These are phyloP conservation scores for Phymorhynchus buccinoides DNA, from an alignment of 1,140 invertebrate species.

Conservation along the genomic window DNA sequence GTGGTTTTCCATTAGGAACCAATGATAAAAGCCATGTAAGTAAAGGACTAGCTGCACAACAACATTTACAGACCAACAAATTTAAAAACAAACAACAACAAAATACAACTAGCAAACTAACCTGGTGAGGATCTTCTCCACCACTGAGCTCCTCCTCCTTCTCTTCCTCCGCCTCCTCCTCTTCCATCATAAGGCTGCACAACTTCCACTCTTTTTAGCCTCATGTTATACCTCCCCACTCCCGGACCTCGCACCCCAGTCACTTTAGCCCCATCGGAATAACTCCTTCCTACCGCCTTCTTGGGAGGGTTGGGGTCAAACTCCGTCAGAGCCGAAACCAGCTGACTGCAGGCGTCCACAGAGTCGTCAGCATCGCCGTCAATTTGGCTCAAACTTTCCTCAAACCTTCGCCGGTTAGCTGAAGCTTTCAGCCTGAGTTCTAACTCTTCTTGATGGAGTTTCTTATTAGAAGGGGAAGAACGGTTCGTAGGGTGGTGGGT, in stretches of 20 bases:
- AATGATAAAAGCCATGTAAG: no score
- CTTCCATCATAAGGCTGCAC: no score
- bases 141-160: neutral
- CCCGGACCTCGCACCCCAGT: neutral
- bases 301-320: neutral
- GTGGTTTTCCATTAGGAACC: no score
- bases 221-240: neutral
- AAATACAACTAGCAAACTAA: no score
- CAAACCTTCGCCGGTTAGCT: conserved; percentile 13
- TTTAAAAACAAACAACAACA: no score
- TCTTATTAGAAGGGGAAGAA: no score
- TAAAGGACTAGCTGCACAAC: no score
- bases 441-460: neutral
- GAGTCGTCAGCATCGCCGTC: conserved; percentile 32
- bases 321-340: conserved; percentile 34
- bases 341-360: conserved; percentile 31
- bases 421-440: neutral
- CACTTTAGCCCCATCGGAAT: conserved; percentile 22
- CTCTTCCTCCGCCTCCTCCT: neutral
- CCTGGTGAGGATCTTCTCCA: no score
- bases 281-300: conserved; percentile 21
- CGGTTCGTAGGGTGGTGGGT: neutral
- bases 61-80: no score
- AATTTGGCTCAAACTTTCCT: neutral
- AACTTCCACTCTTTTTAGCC: conserved; percentile 14